Evolutionary conservation across 2,113 vertebrate species (phyloP), one percentile per base, ranked within the genome.

Genomic region (Cyprinodon brontotheroides): DNA sequence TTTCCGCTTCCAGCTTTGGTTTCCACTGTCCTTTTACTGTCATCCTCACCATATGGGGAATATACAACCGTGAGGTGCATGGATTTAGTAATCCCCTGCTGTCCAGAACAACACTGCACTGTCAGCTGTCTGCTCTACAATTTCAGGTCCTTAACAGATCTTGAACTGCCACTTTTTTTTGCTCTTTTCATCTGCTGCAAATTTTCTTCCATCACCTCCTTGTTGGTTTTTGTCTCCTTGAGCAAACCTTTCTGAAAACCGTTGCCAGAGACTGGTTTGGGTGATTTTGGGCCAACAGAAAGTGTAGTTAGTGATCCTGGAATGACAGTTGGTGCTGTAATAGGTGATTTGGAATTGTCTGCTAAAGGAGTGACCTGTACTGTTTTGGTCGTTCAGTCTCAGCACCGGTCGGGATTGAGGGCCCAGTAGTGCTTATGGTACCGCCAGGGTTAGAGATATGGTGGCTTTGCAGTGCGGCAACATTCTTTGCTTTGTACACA

Each of bases 401-500:
- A 1, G 13, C 47, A 17, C 20, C 66, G 81, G 20, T 47, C 74
- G n/a, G 92, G 72, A 75, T 77, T 45, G 89, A 92, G 8, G 94
- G 82, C 22, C 88, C 70, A 0, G 95, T 92, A 60, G 95, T 95
- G 3, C 90, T 92, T 22, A 91, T 82, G n/a, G 77, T 76, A 43
- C 96, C 96, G 22, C 94, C 68, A 99, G 92, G 0, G 92, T 95
- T 66, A 99, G 75, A 1, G 93, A 95, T 70, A 99, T 96, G 74
- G 92, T 93, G 59, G 96, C 96, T 96, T 95, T 8, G 95, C 93
- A 20, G 83, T 91, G 22, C 97, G 0, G 97, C 97, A 78, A 96
- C 85, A 70, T 99, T 99, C 89, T 96, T 99, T 53, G 97, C 98
- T 80, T 94, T 97, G n/a, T n/a, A n/a, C n/a, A 85, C 98, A 99